Conservation (phyloP, 2,888 invertebrate genomes). For the Synergus laeviventris region DNA sequence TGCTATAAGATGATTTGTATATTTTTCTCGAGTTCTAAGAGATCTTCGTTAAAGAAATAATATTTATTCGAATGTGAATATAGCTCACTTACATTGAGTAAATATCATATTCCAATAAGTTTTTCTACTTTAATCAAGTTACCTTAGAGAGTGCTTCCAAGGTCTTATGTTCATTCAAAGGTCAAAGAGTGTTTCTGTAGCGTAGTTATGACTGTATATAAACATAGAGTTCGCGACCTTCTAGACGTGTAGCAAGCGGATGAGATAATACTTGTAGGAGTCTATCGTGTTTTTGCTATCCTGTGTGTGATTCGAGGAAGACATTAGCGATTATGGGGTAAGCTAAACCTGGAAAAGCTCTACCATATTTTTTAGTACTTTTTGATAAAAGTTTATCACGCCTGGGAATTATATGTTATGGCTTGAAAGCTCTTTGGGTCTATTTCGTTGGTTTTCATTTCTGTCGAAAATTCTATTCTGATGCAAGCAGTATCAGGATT, state of each 20-base stretch:
- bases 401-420: no score
- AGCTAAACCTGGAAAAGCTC: not conserved
- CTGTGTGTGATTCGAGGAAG: slow-evolving; percentile 7
- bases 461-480: not conserved
- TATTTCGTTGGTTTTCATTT: not conserved
- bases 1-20: not conserved
- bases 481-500: not conserved
- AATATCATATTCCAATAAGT: not conserved
- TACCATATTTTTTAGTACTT: not conserved
- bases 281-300: slow-evolving; percentile 21
- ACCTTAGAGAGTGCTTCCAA: not conserved
- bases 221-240: slow-evolving; percentile 3
- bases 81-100: no score
- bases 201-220: not conserved
- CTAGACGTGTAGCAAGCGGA: not conserved
- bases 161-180: not conserved
- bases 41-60: not conserved
- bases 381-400: not conserved
- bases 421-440: not conserved
- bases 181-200: not conserved
- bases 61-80: not conserved
- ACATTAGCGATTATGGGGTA: slow-evolving; percentile 11
- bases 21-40: not conserved
- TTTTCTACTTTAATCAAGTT: not conserved
- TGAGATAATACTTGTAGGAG: slow-evolving; percentile 18